Conservation (phyloP, 1,140 invertebrate genomes). For the Formica selysi region DNA sequence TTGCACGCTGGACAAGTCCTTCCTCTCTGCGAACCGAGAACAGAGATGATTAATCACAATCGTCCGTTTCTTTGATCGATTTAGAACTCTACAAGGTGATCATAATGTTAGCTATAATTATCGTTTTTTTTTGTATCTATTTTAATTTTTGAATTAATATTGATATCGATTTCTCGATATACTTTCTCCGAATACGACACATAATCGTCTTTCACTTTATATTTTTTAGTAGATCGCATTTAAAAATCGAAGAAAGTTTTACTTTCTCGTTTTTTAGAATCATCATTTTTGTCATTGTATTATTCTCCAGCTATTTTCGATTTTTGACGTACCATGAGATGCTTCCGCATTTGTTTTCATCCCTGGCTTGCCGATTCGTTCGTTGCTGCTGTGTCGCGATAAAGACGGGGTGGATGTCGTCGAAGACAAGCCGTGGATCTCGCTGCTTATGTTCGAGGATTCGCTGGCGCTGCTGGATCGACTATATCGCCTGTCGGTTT, state of each 20-base stretch:
- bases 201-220: not conserved
- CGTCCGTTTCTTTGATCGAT: conserved; percentile 7
- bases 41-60: not conserved
- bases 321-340: conserved; percentile 72
- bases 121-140: no score
- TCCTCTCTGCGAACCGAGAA: conserved; percentile 81
- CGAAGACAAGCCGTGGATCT: conserved; percentile 84
- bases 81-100: not conserved
- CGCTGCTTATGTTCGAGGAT: conserved; percentile 85
- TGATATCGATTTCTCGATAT: not conserved
- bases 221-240: not conserved
- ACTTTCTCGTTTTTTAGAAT: not conserved
- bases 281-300: not conserved
- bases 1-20: conserved; percentile 74
- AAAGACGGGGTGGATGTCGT: conserved; percentile 84
- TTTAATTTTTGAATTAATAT: not conserved
- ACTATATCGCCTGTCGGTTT: conserved; percentile 82
- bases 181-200: not conserved
- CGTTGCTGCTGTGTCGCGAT: conserved; percentile 84
- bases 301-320: not conserved
- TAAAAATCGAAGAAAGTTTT: conserved; percentile 6
- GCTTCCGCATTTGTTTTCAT: conserved; percentile 76
- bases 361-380: conserved; percentile 79
- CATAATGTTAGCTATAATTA: not conserved
- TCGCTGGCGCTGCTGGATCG: conserved; percentile 85